Conservation (phyloP, 2,797 vertebrate species). For the Enteromius unitaeniatus region DNA sequence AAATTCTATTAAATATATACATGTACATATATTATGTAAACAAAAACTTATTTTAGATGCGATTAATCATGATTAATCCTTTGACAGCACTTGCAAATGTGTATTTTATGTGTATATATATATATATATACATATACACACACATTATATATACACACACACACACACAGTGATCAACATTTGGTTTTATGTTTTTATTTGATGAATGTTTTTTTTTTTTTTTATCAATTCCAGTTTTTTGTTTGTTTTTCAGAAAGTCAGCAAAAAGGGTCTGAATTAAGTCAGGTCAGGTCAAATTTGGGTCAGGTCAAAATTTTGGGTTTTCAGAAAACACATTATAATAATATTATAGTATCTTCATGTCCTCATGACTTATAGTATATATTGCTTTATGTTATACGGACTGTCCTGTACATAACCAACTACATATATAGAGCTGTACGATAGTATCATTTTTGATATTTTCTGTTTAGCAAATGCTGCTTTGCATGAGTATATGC, state of each 20-base stretch:
- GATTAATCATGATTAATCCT: too few species aligned
- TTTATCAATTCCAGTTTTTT: not conserved
- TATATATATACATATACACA: too few species aligned
- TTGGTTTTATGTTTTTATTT: too few species aligned
- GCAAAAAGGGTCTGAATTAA: not conserved
- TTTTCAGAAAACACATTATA: not conserved
- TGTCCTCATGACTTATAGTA: not conserved
- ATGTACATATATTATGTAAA: too few species aligned
- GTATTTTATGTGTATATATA: too few species aligned
- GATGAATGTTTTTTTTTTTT: too few species aligned
- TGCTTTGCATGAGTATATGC: not conserved
- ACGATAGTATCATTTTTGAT: not conserved
- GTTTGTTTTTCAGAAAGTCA: not conserved
- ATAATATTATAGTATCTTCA: not conserved
- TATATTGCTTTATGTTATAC: not conserved
- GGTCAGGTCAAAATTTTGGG: too few species aligned
- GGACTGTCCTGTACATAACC: not conserved
- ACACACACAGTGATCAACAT: too few species aligned
- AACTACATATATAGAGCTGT: not conserved
- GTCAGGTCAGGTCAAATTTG: not conserved
- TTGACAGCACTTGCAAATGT: too few species aligned
- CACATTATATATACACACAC: too few species aligned
- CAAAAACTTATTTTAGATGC: too few species aligned
- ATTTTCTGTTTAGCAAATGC: not conserved
- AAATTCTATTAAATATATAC: too few species aligned